These are phyloP conservation scores for Porites lobata DNA, from an alignment of 92 coral and sea anemone species.

Conservation along the genomic window DNA sequence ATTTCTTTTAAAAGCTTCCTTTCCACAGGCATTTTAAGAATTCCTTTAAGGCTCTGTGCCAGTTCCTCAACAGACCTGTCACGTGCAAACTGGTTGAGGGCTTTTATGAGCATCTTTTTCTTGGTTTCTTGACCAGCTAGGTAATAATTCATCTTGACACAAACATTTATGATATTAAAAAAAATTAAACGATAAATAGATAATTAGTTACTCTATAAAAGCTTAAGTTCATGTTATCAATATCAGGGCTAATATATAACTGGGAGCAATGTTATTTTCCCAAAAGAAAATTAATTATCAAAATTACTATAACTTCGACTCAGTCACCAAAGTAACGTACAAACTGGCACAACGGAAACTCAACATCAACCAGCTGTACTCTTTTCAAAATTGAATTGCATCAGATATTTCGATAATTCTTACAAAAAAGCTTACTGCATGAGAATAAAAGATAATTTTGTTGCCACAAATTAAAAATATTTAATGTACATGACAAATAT, in stretches of 20 bases:
- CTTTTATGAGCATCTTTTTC: conserved; percentile 86
- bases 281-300: neutral
- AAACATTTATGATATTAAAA: neutral
- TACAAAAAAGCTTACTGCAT: neutral
- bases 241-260: conserved; percentile 3
- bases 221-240: neutral
- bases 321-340: neutral
- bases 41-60: conserved; percentile 66
- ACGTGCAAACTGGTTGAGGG: conserved; percentile 90
- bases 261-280: conserved; percentile 1
- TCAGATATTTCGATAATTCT: too few relatives aligned
- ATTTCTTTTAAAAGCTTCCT: conserved; percentile 88
- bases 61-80: conserved; percentile 90
- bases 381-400: too few relatives aligned
- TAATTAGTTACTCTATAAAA: too few relatives aligned
- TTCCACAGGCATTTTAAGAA: conserved; percentile 88
- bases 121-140: conserved; percentile 87
- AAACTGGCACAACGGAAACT: too few relatives aligned
- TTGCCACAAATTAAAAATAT: neutral
- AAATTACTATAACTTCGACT: neutral
- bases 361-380: too few relatives aligned
- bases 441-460: neutral
- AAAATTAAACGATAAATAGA: neutral
- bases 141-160: conserved; percentile 91
- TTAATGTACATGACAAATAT: too few relatives aligned